These are phyloP conservation scores for Aphidius gifuensis DNA, from an alignment of 1,140 invertebrate species.

Conservation along the genomic window DNA sequence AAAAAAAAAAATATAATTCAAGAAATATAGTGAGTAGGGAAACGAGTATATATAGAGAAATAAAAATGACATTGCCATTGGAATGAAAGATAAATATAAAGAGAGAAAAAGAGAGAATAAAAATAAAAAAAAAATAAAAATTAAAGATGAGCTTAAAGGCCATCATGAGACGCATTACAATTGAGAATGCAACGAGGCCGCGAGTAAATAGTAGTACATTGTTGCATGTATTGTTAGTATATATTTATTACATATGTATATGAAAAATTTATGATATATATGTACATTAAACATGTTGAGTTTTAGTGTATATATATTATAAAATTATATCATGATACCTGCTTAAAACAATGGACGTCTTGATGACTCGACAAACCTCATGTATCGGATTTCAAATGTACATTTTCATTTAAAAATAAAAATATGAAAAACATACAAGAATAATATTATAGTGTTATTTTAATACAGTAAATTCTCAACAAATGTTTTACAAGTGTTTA, in stretches of 20 bases:
- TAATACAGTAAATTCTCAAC: not conserved
- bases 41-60: not conserved
- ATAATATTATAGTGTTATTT: not conserved
- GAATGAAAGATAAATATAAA: conserved; percentile 1
- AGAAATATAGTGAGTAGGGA: not conserved
- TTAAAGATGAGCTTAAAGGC: conserved; percentile 16
- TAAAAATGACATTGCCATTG: conserved; percentile 14
- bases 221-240: not conserved
- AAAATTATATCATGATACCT: conserved; percentile 1
- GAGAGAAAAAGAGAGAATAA: not conserved
- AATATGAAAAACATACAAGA: not conserved
- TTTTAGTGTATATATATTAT: not conserved
- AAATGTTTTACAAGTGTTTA: not conserved
- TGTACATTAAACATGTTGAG: not conserved
- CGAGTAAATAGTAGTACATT: conserved; percentile 12
- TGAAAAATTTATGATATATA: not conserved
- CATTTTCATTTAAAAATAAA: conserved; percentile 2
- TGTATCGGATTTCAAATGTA: conserved; percentile 14
- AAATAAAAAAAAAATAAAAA: conserved; percentile 11
- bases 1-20: conserved; percentile 1
- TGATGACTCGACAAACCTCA: conserved; percentile 10
- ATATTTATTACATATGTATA: too few species aligned
- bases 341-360: conserved; percentile 8
- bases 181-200: conserved; percentile 15
- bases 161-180: conserved; percentile 15